These are phyloP conservation scores for Gallinago solitaria DNA, from an alignment of 2,797 vertebrate species.

Conservation along the genomic window DNA sequence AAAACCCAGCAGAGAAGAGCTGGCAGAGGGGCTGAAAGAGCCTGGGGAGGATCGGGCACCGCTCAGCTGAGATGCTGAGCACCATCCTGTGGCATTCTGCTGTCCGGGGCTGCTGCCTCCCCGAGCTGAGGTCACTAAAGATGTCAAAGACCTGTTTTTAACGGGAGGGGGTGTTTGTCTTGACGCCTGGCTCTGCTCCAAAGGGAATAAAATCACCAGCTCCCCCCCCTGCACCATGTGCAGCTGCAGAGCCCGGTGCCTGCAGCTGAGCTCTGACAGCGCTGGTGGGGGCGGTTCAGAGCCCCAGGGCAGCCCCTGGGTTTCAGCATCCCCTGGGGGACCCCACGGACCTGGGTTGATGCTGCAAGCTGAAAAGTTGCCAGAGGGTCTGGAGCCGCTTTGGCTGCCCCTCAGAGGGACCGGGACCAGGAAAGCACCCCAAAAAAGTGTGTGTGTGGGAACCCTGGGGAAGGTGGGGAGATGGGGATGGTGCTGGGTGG, in stretches of 20 bases:
- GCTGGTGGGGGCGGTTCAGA: not conserved
- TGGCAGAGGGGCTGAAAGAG: not conserved
- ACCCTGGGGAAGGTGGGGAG: not conserved
- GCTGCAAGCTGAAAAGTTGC: not conserved
- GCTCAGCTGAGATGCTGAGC: not conserved
- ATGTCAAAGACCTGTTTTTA: slow-evolving; percentile 20
- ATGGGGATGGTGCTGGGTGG: not conserved
- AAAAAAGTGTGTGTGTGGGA: not conserved
- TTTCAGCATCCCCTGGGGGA: fast-evolving
- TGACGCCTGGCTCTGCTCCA: not conserved
- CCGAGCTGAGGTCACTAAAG: not conserved
- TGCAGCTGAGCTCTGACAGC: fast-evolving
- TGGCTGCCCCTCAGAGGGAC: not conserved
- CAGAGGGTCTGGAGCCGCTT: not conserved
- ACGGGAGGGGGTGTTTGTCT: not conserved
- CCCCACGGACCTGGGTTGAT: not conserved
- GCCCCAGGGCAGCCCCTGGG: not conserved
- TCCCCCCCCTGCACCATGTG: not conserved
- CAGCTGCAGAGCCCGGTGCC: not conserved
- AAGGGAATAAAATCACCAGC: not conserved
- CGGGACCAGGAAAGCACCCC: not conserved
- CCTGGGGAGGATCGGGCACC: not conserved
- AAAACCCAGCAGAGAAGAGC: not conserved
- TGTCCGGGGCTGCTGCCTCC: not conserved
- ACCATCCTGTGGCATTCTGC: fast-evolving